Conservation (phyloP, 2,113 vertebrate genomes). For the Myrmophylax atrothorax region DNA sequence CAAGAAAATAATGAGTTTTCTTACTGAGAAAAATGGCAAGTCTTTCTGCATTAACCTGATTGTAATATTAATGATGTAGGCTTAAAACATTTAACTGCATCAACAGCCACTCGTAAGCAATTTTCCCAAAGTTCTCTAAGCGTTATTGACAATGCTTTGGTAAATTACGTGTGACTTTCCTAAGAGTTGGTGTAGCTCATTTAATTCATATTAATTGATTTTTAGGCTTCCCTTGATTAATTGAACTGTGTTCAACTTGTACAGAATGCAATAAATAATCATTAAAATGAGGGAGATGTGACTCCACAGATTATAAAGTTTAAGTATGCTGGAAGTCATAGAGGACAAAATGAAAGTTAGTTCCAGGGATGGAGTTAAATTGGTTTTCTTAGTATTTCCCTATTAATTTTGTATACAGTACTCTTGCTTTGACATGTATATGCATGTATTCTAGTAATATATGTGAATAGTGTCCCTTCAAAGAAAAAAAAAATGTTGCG, state of each 20-base stretch:
- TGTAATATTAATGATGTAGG: constrained; percentile 72
- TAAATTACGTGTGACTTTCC: constrained; percentile 92
- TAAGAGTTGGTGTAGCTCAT: constrained; percentile 87
- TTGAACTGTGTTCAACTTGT: constrained; percentile 82
- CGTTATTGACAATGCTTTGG: constrained; percentile 82
- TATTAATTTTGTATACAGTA: background rate
- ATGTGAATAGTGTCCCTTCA: background rate
- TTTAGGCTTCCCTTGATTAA: constrained; percentile 90
- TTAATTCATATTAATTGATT: constrained; percentile 96
- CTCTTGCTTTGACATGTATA: background rate
- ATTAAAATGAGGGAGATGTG: constrained; percentile 81
- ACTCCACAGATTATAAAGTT: constrained; percentile 83
- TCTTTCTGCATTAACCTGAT: constrained; percentile 50
- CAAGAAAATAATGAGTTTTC: constrained; percentile 57
- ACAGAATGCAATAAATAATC: constrained; percentile 87
- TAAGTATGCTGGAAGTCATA: constrained; percentile 78
- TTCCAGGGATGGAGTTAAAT: background rate
- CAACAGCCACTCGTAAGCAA: constrained; percentile 69
- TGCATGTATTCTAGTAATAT: background rate
- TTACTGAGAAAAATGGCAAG: constrained; percentile 63
- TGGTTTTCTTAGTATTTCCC: background rate
- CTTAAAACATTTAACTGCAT: constrained; percentile 74
- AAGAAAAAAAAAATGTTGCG: background rate
- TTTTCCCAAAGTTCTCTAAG: constrained; percentile 74
- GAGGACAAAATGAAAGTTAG: constrained; percentile 76